Evolutionary conservation across 2,888 invertebrate species (phyloP).

Genomic region (Chloroclysta siterata): DNA sequence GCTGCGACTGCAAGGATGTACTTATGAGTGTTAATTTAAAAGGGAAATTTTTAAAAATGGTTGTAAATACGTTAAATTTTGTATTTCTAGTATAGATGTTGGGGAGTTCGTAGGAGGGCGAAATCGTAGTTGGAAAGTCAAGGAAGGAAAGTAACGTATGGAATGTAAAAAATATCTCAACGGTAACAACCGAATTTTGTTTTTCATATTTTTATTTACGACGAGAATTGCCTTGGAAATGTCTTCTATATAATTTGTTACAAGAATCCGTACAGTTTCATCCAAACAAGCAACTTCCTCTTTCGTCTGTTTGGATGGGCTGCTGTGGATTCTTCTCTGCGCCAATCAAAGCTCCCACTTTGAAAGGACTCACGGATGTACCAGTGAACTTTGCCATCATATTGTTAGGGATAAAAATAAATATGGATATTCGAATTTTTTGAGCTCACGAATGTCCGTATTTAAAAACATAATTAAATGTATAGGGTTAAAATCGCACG

Average conservation of each 20-base stretch:
- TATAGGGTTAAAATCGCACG: conserved; percentile 78
- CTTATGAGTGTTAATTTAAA: conserved; percentile 81
- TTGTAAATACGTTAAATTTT: conserved; percentile 86
- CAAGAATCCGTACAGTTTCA: conserved; percentile 76
- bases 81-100: conserved; percentile 84
- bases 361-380: conserved; percentile 36
- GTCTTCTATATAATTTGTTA: conserved; percentile 35
- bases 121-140: conserved; percentile 63
- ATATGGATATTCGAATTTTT: conserved; percentile 67
- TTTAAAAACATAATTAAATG: conserved; percentile 64
- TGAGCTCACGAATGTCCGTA: conserved; percentile 80
- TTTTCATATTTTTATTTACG: conserved; percentile 46
- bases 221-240: conserved; percentile 50
- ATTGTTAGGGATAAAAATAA: conserved; percentile 60
- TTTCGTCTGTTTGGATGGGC: conserved; percentile 78
- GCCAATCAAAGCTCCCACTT: conserved; percentile 46
- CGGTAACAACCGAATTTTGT: conserved; percentile 63
- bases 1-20: conserved; percentile 79
- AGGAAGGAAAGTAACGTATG: conserved; percentile 51
- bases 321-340: conserved; percentile 71
- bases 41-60: conserved; percentile 72
- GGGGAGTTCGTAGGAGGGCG: conserved; percentile 40
- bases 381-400: conserved; percentile 64
- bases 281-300: conserved; percentile 83
- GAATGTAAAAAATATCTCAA: conserved; percentile 62